phyloP scores from a whole-genome alignment of 2,113 vertebrate species.

The Oxygymnocypris stewartii region DNA sequence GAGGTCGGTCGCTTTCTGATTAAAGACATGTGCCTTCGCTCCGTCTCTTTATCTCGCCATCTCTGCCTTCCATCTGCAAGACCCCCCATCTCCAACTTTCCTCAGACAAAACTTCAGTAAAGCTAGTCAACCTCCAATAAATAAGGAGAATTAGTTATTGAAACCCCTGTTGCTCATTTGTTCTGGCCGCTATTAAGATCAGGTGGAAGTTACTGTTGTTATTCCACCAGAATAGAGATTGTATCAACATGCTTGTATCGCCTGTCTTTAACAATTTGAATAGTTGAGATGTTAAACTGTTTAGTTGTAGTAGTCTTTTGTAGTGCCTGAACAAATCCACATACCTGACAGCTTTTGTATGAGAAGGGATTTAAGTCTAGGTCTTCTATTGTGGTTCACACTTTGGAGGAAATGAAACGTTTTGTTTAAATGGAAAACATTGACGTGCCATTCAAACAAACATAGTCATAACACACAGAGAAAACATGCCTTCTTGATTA shows the following conservation, averaged over 20 bases:
- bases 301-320: background rate
- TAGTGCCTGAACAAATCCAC: background rate
- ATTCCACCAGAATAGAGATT: background rate
- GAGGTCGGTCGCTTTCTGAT: slow-evolving; percentile 34
- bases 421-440: slow-evolving; percentile 42
- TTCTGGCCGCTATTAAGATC: background rate
- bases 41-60: background rate
- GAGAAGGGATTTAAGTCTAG: slow-evolving; percentile 15
- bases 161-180: background rate
- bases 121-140: background rate
- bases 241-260: background rate
- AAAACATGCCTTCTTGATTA: slow-evolving; percentile 35
- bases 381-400: slow-evolving; percentile 34
- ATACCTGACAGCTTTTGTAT: slow-evolving; percentile 17
- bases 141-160: background rate
- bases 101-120: background rate
- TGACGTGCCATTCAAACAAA: slow-evolving; percentile 37
- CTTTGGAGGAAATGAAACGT: slow-evolving; percentile 4
- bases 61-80: background rate
- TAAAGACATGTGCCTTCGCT: slow-evolving; percentile 45
- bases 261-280: background rate
- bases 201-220: slow-evolving; percentile 6
- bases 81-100: background rate
- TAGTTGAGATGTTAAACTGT: background rate
- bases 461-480: slow-evolving; percentile 22